phyloP scores from a whole-genome alignment of 2,113 vertebrate species.

The Nipponia nippon region DNA sequence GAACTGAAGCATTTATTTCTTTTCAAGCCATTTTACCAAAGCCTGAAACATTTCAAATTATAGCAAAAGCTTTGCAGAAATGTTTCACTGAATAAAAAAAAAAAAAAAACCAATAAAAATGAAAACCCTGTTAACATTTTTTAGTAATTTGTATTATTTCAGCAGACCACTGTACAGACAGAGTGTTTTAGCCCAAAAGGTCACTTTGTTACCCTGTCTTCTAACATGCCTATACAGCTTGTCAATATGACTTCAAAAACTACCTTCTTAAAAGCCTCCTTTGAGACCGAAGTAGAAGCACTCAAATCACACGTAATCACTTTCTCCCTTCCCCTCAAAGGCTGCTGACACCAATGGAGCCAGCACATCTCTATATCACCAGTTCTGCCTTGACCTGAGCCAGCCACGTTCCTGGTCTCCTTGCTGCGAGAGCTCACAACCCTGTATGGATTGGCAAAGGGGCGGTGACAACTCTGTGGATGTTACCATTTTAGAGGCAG shows the following conservation, averaged over 20 bases:
- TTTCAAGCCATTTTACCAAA: background rate
- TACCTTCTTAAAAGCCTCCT: background rate
- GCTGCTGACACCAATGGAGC: background rate
- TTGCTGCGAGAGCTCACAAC: background rate
- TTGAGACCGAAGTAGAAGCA: background rate
- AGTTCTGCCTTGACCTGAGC: background rate
- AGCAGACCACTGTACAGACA: background rate
- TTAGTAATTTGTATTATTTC: background rate
- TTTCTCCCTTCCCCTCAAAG: background rate
- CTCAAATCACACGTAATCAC: background rate
- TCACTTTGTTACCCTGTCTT: background rate
- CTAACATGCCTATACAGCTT: background rate
- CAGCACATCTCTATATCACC: accelerated
- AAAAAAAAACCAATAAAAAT: background rate
- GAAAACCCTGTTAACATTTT: background rate
- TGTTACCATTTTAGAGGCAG: background rate
- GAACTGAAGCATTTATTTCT: background rate
- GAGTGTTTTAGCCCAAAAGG: background rate
- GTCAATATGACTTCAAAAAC: background rate
- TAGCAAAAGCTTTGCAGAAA: background rate
- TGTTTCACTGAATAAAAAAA: background rate
- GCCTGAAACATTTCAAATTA: background rate
- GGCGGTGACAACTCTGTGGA: background rate
- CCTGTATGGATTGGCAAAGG: background rate
- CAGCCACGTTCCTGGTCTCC: background rate